Evolutionary conservation across 2,113 vertebrate genomes (phyloP).

Genomic region (Dromaius novaehollandiae): DNA sequence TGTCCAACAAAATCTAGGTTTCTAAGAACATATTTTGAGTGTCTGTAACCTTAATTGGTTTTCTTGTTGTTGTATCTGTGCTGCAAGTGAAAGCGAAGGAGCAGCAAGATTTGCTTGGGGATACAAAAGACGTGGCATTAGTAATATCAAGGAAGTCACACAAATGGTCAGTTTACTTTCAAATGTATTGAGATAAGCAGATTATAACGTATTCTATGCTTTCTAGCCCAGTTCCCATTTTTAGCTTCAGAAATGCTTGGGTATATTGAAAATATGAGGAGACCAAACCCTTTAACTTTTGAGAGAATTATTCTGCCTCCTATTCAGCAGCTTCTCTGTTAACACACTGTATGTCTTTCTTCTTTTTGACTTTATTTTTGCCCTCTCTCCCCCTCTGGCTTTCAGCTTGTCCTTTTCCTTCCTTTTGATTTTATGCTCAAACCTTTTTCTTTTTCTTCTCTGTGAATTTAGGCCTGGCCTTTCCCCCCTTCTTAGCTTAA

Average conservation of each 20-base stretch:
- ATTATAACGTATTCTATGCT: background rate
- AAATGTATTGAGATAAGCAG: background rate
- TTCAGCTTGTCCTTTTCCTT: conserved; percentile 43
- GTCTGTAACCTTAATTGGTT: background rate
- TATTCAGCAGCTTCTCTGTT: conserved; percentile 25
- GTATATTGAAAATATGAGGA: background rate
- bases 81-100: background rate
- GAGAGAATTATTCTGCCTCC: background rate
- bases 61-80: background rate
- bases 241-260: conserved; percentile 1
- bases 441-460: conserved; percentile 4
- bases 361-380: conserved; percentile 32
- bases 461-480: conserved; percentile 1
- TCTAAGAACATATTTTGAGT: background rate
- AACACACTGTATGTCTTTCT: conserved; percentile 26
- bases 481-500: conserved; percentile 29
- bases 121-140: background rate
- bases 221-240: conserved; percentile 1
- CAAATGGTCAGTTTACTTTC: background rate
- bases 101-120: background rate
- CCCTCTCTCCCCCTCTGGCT: background rate
- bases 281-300: conserved; percentile 6
- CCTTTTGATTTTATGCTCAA: conserved; percentile 26
- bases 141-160: background rate
- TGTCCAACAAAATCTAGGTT: background rate